These are phyloP conservation scores for Drosophila acutilabella DNA, from an alignment of 2,888 invertebrate species.

Conservation along the genomic window DNA sequence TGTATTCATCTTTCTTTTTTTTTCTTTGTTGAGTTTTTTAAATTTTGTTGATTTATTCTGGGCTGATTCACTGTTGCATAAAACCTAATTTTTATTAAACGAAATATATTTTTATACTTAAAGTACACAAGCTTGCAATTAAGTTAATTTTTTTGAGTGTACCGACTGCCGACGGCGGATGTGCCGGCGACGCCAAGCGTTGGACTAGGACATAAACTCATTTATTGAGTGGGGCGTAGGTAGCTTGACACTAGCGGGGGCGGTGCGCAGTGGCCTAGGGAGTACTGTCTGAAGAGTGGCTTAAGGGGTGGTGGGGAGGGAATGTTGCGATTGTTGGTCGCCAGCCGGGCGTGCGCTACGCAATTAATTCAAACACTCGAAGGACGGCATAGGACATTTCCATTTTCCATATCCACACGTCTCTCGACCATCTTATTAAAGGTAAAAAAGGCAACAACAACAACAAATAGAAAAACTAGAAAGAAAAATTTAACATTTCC, in stretches of 20 bases:
- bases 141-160: background rate
- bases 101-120: too few relatives aligned
- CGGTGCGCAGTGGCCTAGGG: background rate
- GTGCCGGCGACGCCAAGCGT: constrained; percentile 57
- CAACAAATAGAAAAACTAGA: background rate
- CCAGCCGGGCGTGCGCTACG: constrained; percentile 76
- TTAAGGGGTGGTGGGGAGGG: background rate
- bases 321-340: constrained; percentile 47
- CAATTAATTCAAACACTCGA: constrained; percentile 79
- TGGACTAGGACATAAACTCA: constrained; percentile 77
- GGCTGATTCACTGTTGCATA: too few relatives aligned
- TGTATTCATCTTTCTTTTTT: too few relatives aligned
- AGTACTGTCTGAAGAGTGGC: background rate
- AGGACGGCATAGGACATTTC: constrained; percentile 69
- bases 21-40: too few relatives aligned
- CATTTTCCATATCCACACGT: constrained; percentile 39
- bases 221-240: constrained; percentile 71
- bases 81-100: too few relatives aligned
- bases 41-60: too few relatives aligned
- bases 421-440: constrained; percentile 46
- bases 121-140: too few relatives aligned
- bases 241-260: constrained; percentile 23
- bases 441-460: constrained; percentile 30
- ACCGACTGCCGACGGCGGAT: constrained; percentile 41
- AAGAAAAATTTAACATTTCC: constrained; percentile 16